Evolutionary conservation across 53 echinoderm and acorn worm species (phyloP).

Genomic region (Crossaster papposus): DNA sequence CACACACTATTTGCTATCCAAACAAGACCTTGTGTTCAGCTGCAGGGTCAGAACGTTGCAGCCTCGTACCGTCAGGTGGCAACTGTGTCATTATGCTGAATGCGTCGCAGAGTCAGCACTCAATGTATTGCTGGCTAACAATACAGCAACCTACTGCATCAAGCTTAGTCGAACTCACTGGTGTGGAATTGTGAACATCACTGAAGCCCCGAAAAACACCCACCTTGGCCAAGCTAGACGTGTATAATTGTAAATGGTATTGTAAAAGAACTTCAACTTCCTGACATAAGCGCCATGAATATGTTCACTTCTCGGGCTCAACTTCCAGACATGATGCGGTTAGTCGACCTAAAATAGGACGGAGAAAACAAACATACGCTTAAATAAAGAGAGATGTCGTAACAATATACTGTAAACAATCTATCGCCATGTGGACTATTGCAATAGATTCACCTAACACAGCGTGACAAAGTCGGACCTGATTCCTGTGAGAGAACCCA

Average conservation of each 20-base stretch:
- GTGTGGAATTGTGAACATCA: too few species aligned
- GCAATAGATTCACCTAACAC: neutral
- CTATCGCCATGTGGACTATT: neutral
- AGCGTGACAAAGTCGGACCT: neutral
- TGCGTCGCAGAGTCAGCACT: neutral
- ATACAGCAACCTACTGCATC: too few species aligned
- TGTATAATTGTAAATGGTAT: too few species aligned
- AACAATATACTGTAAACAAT: neutral
- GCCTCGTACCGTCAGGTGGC: neutral
- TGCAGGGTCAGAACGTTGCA: neutral
- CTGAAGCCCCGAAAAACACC: too few species aligned
- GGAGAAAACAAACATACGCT: too few species aligned
- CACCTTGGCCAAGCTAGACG: too few species aligned
- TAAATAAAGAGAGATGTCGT: neutral
- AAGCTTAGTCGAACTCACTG: too few species aligned
- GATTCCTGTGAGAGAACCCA: neutral
- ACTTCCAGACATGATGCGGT: neutral
- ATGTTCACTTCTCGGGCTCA: neutral
- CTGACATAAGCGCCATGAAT: too few species aligned
- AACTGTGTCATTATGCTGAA: neutral
- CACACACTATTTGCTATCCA: conserved; percentile 31
- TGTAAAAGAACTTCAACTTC: too few species aligned
- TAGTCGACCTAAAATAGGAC: neutral
- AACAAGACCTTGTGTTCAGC: conserved; percentile 35
- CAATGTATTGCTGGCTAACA: neutral